A percentile compares a stretch with the other conserved stretches of the same genome.
Conservation (phyloP, 2,888 invertebrate genomes). For the Scrobipalpa costella region DNA sequence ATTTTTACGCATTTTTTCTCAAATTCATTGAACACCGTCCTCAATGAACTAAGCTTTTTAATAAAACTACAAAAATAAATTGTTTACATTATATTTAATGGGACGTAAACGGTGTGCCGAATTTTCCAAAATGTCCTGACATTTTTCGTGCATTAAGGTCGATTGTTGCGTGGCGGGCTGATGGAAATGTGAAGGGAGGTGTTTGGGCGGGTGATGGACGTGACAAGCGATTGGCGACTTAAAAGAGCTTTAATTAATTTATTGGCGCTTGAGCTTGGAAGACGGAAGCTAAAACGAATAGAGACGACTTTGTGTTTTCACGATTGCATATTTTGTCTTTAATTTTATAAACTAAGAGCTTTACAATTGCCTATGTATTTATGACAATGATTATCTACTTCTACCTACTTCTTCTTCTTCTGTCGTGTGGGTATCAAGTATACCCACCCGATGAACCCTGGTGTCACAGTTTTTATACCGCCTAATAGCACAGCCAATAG, state of each 20-base stretch:
- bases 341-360: no score
- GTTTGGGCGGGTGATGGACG: conserved; percentile 48
- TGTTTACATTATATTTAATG: conserved; percentile 74
- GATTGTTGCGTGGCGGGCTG: conserved; percentile 50
- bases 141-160: conserved; percentile 51
- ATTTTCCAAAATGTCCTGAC: conserved; percentile 62
- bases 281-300: conserved; percentile 58
- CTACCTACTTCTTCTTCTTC: no score
- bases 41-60: conserved; percentile 67
- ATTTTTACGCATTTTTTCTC: conserved; percentile 65
- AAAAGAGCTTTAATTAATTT: conserved; percentile 74
- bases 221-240: conserved; percentile 75
- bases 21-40: conserved; percentile 75
- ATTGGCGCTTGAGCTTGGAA: conserved; percentile 65
- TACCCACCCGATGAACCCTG: no score
- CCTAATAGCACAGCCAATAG: no score
- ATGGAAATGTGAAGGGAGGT: conserved; percentile 47
- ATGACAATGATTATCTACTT: no score
- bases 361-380: no score
- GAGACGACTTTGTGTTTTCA: conserved; percentile 43
- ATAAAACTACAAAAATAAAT: conserved; percentile 69
- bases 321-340: background rate
- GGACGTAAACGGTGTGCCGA: conserved; percentile 71
- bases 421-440: no score
- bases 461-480: no score